phyloP scores from a whole-genome alignment of 2,888 invertebrate genomes.

The Vanessa cardui region DNA sequence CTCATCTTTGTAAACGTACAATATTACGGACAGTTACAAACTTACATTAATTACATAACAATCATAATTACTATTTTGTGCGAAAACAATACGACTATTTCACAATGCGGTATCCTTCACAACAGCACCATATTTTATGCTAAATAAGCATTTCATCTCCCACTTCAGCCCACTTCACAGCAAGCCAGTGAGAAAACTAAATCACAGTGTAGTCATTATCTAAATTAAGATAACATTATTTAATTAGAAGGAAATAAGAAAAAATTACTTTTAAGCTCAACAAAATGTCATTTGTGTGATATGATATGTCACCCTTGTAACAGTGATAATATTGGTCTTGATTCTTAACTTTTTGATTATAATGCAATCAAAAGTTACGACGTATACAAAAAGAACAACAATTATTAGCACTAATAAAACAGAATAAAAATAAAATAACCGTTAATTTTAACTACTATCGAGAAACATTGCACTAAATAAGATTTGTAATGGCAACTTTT shows the following conservation, averaged over 20 bases:
- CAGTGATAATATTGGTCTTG: neutral
- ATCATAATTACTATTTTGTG: conserved; percentile 60
- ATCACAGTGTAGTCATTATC: conserved; percentile 38
- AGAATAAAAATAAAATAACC: neutral
- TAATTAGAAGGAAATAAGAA: conserved; percentile 58
- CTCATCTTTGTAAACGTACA: conserved; percentile 85
- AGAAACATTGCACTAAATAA: too few species aligned
- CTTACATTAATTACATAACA: conserved; percentile 75
- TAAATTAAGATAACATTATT: conserved; percentile 71
- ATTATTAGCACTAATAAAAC: neutral
- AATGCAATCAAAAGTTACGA: too few species aligned
- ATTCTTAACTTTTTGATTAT: neutral
- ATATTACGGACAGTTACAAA: conserved; percentile 55
- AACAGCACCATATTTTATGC: conserved; percentile 54
- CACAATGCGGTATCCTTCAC: conserved; percentile 60
- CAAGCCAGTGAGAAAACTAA: conserved; percentile 31
- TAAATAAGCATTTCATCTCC: conserved; percentile 14
- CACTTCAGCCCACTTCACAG: conserved; percentile 29
- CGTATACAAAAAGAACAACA: neutral
- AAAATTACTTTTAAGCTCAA: conserved; percentile 45
- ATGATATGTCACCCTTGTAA: conserved; percentile 1
- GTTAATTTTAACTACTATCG: too few species aligned
- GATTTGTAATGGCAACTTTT: too few species aligned
- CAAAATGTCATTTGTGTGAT: conserved; percentile 29
- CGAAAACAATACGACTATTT: conserved; percentile 62